These are phyloP conservation scores for Danaus chrysippus DNA, from an alignment of 2,888 invertebrate species.

Conservation along the genomic window DNA sequence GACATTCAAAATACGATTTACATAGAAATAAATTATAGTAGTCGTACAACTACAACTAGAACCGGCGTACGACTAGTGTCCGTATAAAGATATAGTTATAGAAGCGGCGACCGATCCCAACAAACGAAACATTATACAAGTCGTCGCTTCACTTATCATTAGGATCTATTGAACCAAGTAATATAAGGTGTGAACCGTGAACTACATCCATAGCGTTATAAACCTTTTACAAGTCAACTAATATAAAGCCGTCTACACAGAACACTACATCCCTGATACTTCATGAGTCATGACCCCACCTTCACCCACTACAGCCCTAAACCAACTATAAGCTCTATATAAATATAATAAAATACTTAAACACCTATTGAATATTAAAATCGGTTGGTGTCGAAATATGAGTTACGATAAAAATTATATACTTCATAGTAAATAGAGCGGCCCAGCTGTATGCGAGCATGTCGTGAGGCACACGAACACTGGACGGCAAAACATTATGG, in stretches of 20 bases:
- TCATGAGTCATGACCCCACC: slow-evolving; percentile 39
- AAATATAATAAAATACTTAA: slow-evolving; percentile 69
- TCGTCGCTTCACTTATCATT: slow-evolving; percentile 22
- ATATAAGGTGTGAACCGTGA: slow-evolving; percentile 45
- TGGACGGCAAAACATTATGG: slow-evolving; percentile 76
- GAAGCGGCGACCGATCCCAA: slow-evolving; percentile 15
- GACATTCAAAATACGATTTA: slow-evolving; percentile 61
- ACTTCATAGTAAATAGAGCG: slow-evolving; percentile 49
- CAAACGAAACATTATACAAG: slow-evolving; percentile 14
- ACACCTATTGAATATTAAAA: slow-evolving; percentile 58
- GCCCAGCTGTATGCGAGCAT: slow-evolving; percentile 53
- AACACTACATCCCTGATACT: slow-evolving; percentile 70
- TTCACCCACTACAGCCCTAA: slow-evolving; percentile 62
- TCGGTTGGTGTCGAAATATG: slow-evolving; percentile 67
- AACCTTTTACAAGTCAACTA: slow-evolving; percentile 63
- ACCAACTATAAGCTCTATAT: slow-evolving; percentile 76
- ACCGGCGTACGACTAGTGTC: slow-evolving; percentile 10
- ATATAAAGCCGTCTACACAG: slow-evolving; percentile 66
- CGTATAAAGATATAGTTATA: slow-evolving; percentile 8
- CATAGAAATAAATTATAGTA: slow-evolving; percentile 41
- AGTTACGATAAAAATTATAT: slow-evolving; percentile 52
- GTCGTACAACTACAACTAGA: slow-evolving; percentile 38
- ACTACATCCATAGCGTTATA: slow-evolving; percentile 66
- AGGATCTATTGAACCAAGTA: slow-evolving; percentile 29
- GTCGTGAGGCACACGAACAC: slow-evolving; percentile 47